Evolutionary conservation across 2,797 vertebrate species (phyloP), one percentile per base, ranked within the genome.

Genomic region (Rhadinocentrus ornatus): DNA sequence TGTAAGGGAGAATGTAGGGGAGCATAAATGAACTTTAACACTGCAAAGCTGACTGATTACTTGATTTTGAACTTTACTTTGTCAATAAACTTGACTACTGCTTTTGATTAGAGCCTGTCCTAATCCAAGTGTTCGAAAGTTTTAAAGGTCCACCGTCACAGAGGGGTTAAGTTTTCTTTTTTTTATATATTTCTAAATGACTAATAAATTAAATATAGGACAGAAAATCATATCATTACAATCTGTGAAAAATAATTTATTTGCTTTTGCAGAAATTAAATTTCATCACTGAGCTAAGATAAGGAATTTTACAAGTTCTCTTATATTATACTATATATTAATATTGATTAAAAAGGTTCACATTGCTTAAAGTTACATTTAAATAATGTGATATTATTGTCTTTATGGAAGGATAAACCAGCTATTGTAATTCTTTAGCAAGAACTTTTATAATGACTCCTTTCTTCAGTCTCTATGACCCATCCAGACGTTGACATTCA

Each of bases 401-500:
- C 48, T 50, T 46, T 46, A 7, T n/a, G 44, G 44, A n/a, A 46
- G 6, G 44, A 46, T 44, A 2, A 44, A 44, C 20, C 2, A 41
- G 4, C 4, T 6, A 48, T n/a, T 48, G 46, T 22, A 8, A 10
- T 48, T 22, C 9, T 22, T 48, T 9, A 22, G 46, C 8, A 1
- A 24, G n/a, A 13, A 50, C 48, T 24, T 12, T 50, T 46, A 46
- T 46, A n/a, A 1, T 18, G n/a, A 37, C 35, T 44, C 24, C 9
- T 66, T 56, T 29, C 3, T 6, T 37, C 32, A 52, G 18, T 62
- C 29, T 63, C 55, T 3, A 4, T 27, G 48, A 26, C 41, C 53
- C 6, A 31, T 59, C 32, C 34, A 61, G 35, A 32, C 48, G 58
- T 61, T 69, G 39, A 31, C 53, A 6, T 66, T 73, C 56, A 12